These are phyloP conservation scores for Lepidurus couesii DNA, from an alignment of 1,140 invertebrate species.

Conservation along the genomic window DNA sequence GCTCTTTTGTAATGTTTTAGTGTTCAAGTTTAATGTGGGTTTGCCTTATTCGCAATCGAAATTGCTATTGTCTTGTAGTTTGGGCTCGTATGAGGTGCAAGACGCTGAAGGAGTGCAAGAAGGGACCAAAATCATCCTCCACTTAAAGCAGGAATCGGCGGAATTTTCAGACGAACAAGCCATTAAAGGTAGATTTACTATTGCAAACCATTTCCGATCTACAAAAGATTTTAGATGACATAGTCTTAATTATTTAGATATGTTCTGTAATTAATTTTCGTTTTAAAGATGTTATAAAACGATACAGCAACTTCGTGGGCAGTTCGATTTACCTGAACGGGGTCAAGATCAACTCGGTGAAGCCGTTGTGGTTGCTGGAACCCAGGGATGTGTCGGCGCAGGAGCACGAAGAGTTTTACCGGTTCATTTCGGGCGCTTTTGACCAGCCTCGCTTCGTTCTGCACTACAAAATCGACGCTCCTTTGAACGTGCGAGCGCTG, in stretches of 20 bases:
- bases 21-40: not conserved
- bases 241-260: conserved; percentile 17
- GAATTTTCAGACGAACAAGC: conserved; percentile 83
- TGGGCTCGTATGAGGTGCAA: conserved; percentile 81
- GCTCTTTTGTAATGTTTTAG: not conserved
- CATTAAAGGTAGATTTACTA: conserved; percentile 58
- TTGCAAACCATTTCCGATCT: conserved; percentile 26
- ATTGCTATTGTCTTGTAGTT: conserved; percentile 49
- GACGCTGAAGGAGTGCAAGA: conserved; percentile 72
- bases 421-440: conserved; percentile 75
- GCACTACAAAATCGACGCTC: conserved; percentile 83
- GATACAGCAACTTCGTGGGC: conserved; percentile 95
- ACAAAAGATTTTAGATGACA: not conserved
- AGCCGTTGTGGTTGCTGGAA: conserved; percentile 90
- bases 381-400: conserved; percentile 77
- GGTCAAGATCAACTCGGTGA: conserved; percentile 71
- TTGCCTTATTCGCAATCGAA: not conserved
- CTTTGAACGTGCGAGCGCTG: conserved; percentile 81
- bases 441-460: conserved; percentile 76
- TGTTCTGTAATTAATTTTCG: conserved; percentile 24
- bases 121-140: conserved; percentile 89
- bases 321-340: conserved; percentile 88
- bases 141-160: conserved; percentile 76
- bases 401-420: conserved; percentile 86
- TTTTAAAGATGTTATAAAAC: conserved; percentile 74